Evolutionary conservation across 2,797 vertebrate genomes (phyloP).

Genomic region (Pangasius larnaudii): DNA sequence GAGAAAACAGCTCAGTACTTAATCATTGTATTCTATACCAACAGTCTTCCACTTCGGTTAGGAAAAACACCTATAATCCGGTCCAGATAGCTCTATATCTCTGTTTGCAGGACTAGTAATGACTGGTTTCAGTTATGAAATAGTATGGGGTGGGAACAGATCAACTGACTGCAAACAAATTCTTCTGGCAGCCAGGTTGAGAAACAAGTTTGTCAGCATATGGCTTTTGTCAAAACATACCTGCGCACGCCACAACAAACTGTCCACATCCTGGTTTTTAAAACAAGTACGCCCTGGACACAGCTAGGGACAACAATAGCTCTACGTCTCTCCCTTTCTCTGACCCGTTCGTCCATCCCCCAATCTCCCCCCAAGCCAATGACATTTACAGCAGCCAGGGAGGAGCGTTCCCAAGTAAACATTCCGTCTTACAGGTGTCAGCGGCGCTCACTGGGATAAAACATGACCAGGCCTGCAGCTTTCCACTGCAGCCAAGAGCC

Average conservation of each 20-base stretch:
- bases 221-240: constrained; percentile 63
- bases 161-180: constrained; percentile 63
- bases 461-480: constrained; percentile 87
- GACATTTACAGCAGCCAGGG: constrained; percentile 62
- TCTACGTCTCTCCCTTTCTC: no score
- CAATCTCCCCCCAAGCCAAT: constrained; percentile 27
- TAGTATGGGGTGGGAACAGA: constrained; percentile 24
- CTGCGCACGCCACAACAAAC: constrained; percentile 46
- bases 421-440: constrained; percentile 83
- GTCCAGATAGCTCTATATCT: neutral
- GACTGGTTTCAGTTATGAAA: constrained; percentile 55
- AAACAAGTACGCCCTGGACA: constrained; percentile 29
- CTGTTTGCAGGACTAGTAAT: constrained; percentile 52
- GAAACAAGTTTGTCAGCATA: constrained; percentile 74
- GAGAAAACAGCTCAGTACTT: neutral
- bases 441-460: constrained; percentile 71
- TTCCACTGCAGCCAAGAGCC: constrained; percentile 45
- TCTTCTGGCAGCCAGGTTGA: constrained; percentile 51
- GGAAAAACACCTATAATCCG: constrained; percentile 32
- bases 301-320: constrained; percentile 33
- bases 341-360: constrained; percentile 5
- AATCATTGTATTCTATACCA: neutral
- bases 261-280: constrained; percentile 46
- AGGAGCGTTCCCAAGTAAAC: constrained; percentile 73
- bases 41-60: constrained; percentile 8